Evolutionary conservation across 2,113 vertebrate genomes (phyloP), one percentile per base, ranked within the genome.

Genomic region (Nesoenas mayeri): DNA sequence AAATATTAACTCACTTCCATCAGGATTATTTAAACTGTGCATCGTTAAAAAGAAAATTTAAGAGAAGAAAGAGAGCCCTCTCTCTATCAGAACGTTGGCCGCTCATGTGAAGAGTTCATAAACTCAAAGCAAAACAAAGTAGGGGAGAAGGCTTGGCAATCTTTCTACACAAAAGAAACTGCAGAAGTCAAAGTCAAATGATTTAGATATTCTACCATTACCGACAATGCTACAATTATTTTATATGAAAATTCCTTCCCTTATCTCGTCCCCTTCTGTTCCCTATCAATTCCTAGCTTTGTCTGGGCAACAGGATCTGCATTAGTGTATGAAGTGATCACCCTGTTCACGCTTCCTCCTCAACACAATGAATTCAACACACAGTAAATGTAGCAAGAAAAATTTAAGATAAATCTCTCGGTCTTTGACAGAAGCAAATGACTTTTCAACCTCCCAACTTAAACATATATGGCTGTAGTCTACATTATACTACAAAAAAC

Each of bases 261-360:
- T 57, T 4, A 6, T 61, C 60, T 73, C 28, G 9, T 19, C 12
- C 17, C 67, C 42, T 53, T 47, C 51, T 64, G 20, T 20, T 88
- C 29, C 25, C 51, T n/a, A 12, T 29, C 31, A 42, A 71, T 40
- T 60, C 44, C 42, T 34, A n/a, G 6, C 12, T 70, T 67, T 47
- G 14, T 31, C 42, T 64, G 12, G 16, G 17, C 60, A 25, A 36
- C 0, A 1, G 28, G 10, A 62, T 0, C 75, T 10, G 24, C 44
- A 74, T 40, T 12, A 69, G 5, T 1, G 28, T 11, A 36, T 25
- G 32, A 54, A 81, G 12, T 13, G 22, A 60, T 22, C 19, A 21
- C 22, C 8, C 18, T 32, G 31, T 9, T 53, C 1, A 1, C 7
- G 13, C 53, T 20, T 78, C 14, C 65, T 67, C 29, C 17, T 28